Base-by-base conservation (phyloP, 2,888 invertebrate species). In the Thecophora atra region DNA sequence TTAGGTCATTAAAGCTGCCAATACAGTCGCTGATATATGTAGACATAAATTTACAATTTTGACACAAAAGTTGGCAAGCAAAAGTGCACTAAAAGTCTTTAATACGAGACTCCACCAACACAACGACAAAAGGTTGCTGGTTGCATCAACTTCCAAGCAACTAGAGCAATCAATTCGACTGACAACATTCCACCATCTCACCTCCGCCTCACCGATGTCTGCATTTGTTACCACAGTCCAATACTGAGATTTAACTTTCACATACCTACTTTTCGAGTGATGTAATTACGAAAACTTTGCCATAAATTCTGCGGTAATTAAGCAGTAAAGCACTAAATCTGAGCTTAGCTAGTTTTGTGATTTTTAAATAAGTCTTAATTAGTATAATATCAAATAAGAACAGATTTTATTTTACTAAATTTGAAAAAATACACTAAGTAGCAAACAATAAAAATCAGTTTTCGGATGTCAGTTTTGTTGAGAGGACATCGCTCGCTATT, bases 231-330 rank as follows among this genome's bases (percentile, higher is more conserved):
- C 44, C 13, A 44, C 47, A 47, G 47, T n/a, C 47, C 47, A 47
- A 47, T 47, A 17, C n/a, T 47, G n/a, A 6, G n/a, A 47, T 47
- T 65, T 30, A 65, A 65, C 65, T 65, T 65, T 65, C 65, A 65
- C 65, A 65, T 65, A 65, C 52, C 4, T 30, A 30, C 8, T 30
- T 30, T 30, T 30, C 30, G 51, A 24, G 65, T 65, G 65, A 65
- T 47, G 65, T 65, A 65, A 65, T 24, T 52, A 51, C 65, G 65
- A 47, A 28, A n/a, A 63, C 42, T 28, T 63, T n/a, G 47, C 47
- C n/a, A 47, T 47, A 47, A 47, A 13, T 47, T 6, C 15, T 17
- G n/a, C 13, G 47, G 47, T n/a, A 47, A 47, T n/a, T 47, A 17
- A 30, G 30, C 30, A 47, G n/a, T 11, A 17, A n/a, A 47, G 3